Conservation (phyloP, 2,797 vertebrate species). For the Esox masquinongy region DNA sequence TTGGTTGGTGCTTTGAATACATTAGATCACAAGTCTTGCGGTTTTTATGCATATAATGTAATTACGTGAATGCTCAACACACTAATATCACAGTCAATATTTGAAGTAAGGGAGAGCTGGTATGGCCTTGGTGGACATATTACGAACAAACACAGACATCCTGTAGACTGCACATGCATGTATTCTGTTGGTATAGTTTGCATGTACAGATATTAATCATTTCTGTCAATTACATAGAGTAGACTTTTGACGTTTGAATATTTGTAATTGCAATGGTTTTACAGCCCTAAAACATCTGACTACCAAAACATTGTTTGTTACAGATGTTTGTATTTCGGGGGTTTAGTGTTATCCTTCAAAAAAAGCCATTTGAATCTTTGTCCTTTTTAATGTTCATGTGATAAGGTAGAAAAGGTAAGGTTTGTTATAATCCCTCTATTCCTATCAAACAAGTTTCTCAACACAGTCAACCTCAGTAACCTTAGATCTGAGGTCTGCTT, state of each 20-base stretch:
- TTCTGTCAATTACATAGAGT: neutral
- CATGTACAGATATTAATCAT: slow-evolving; percentile 19
- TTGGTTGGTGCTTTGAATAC: slow-evolving; percentile 51
- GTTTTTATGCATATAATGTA: slow-evolving; percentile 60
- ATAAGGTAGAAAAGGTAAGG: slow-evolving; percentile 4
- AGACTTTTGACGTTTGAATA: neutral
- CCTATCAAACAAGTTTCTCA: slow-evolving; percentile 41
- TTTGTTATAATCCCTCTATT: slow-evolving; percentile 4
- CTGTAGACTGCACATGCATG: neutral
- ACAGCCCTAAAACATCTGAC: neutral
- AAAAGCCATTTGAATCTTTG: neutral
- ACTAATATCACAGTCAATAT: slow-evolving; percentile 59
- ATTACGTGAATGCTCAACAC: slow-evolving; percentile 42
- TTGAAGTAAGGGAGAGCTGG: slow-evolving; percentile 42
- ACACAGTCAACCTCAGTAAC: slow-evolving; percentile 26
- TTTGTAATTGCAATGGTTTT: neutral
- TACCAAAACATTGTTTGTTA: slow-evolving; percentile 1
- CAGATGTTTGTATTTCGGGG: neutral
- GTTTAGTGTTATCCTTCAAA: neutral
- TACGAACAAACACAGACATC: slow-evolving; percentile 16
- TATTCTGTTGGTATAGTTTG: slow-evolving; percentile 27
- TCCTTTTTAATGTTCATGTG: neutral
- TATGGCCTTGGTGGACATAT: slow-evolving; percentile 19
- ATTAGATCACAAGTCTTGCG: slow-evolving; percentile 44
- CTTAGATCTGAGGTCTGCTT: slow-evolving; percentile 41